Conservation (phyloP, 2,888 invertebrate genomes). For the Chydorus sphaericus region DNA sequence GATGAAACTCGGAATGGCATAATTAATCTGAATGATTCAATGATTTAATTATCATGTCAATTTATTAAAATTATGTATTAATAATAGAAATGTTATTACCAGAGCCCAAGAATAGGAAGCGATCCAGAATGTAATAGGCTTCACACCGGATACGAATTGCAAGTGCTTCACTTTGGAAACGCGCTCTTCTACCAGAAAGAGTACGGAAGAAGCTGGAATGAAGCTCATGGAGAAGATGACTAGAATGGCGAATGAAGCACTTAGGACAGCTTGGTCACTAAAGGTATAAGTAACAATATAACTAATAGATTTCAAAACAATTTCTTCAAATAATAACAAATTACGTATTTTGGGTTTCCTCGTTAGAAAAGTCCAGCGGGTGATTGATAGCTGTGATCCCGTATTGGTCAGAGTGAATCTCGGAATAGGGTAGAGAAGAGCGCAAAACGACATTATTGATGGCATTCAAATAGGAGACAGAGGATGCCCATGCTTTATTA, state of each 20-base stretch:
- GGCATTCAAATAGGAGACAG: conserved; percentile 56
- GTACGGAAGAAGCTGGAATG: conserved; percentile 63
- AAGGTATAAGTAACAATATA: too few relatives aligned
- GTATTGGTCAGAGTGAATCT: conserved; percentile 27
- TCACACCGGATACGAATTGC: conserved; percentile 37
- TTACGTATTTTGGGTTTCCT: not conserved
- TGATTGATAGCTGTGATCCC: conserved; percentile 59
- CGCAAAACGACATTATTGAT: conserved; percentile 49
- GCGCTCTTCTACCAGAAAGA: conserved; percentile 61
- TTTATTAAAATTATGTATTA: too few relatives aligned
- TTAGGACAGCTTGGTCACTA: conserved; percentile 13
- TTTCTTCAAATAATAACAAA: not conserved
- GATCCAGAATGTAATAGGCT: conserved; percentile 31
- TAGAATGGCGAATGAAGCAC: conserved; percentile 29
- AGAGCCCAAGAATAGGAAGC: conserved; percentile 59
- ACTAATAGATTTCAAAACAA: too few relatives aligned
- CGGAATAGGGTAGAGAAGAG: conserved; percentile 29
- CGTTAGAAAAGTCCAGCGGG: conserved; percentile 56
- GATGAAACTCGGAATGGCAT: conserved; percentile 47
- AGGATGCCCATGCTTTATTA: conserved; percentile 72
- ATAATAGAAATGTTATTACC: too few relatives aligned
- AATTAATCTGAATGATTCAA: conserved; percentile 51
- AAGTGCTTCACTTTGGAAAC: conserved; percentile 39
- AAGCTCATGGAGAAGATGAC: conserved; percentile 43
- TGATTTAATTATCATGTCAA: too few relatives aligned